Base-by-base conservation (phyloP, 2,797 vertebrate species). In the Philypnodon macrostomus region DNA sequence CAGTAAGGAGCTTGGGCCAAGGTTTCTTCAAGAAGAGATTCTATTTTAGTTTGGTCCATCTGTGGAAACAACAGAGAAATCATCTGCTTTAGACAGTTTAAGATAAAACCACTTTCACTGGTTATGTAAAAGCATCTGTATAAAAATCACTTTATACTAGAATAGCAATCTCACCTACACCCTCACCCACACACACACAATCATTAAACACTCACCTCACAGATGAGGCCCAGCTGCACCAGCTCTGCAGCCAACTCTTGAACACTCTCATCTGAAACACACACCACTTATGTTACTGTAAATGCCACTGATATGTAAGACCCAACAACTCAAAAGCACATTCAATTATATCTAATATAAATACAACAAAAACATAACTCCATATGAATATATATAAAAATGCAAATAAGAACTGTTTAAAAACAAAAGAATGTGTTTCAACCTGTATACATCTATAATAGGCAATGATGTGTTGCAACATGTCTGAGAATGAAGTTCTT, bases 201-300 rank as follows among this genome's bases (percentile, higher is more conserved):
- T 12, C 36, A 16, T 35, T 4, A 35, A 63, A 42, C 52, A 66
- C 91, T 70, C 75, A 97, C 96, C 96, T 98, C 95, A 19, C 92
- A 93, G 79, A 98, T 95, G 70, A 98, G 93, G 31, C 94, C 94
- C 61, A 97, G 88, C 81, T 98, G 94, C 40, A 98, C 95, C 83
- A 99, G 83, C 80, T 98, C 96, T 15, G 85, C 91, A 0, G 93
- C 92, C 88, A 98, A 71, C 70, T 94, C 95, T 15, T 94, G 90
- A 82, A 94, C 91, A 63, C 90, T 95, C 80, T 99, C 96, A 89
- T 94, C 95, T 98, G 79, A 53, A 77, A 78, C 49, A 78, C 29
- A 84, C 39, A 77, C 1, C 23, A 9, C 4, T 35, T 39, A 27
- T 2, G 10, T 17, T 16, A 30, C 26, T 44, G 3, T 29, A 29